Percentiles rank a stretch among this genome's conserved stretches.
phyloP scores from a whole-genome alignment of 2,888 invertebrate species.

The Steinernema carpocapsae region DNA sequence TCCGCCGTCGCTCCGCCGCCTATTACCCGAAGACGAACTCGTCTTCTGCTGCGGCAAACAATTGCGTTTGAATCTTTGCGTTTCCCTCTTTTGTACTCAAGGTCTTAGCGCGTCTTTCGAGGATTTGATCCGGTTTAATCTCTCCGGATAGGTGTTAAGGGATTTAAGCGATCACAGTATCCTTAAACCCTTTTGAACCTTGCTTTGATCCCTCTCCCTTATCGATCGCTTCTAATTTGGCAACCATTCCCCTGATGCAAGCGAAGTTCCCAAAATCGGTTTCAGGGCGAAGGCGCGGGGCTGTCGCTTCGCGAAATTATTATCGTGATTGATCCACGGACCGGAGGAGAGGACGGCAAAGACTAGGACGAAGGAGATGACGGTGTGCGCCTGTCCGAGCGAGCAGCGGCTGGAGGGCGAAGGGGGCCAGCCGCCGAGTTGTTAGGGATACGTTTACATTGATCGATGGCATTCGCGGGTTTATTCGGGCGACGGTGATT shows the following conservation, averaged over 20 bases:
- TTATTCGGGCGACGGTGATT: neutral
- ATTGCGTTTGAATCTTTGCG: slow-evolving; percentile 1
- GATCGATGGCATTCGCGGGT: slow-evolving; percentile 17
- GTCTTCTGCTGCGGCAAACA: slow-evolving; percentile 4
- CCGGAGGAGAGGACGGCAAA: too few species aligned
- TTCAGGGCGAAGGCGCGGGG: neutral
- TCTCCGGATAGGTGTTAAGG: too few species aligned
- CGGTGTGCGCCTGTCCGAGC: neutral
- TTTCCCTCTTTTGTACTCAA: neutral
- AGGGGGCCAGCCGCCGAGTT: neutral
- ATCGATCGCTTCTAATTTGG: slow-evolving; percentile 17
- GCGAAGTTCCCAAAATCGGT: neutral
- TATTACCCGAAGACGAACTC: neutral
- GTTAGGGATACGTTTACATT: neutral
- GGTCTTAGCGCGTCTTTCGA: neutral
- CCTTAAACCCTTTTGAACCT: too few species aligned
- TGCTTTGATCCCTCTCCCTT: too few species aligned
- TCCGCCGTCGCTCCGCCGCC: slow-evolving; percentile 3
- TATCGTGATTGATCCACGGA: slow-evolving; percentile 17
- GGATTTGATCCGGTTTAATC: neutral
- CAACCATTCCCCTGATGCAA: too few species aligned
- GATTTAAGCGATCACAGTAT: too few species aligned
- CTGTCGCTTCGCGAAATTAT: slow-evolving; percentile 2
- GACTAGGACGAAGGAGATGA: too few species aligned
- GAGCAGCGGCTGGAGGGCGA: neutral